Conservation (phyloP, 2,113 vertebrate genomes). For the Emydocephalus ijimae region DNA sequence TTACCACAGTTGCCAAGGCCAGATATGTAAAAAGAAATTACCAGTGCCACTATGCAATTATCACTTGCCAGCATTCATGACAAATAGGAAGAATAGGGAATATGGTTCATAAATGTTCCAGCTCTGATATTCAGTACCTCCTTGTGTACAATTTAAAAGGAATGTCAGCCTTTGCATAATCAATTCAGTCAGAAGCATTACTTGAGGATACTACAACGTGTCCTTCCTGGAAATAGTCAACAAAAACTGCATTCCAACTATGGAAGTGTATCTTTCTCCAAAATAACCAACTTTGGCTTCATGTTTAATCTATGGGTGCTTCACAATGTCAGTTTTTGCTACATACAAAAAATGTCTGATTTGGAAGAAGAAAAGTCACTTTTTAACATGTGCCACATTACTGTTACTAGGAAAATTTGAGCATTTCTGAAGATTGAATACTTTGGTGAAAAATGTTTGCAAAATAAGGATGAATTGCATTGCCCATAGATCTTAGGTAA, state of each 20-base stretch:
- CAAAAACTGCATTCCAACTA: background rate
- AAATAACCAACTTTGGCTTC: background rate
- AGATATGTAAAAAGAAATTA: background rate
- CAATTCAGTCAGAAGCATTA: background rate
- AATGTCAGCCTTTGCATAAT: background rate
- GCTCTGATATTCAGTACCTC: background rate
- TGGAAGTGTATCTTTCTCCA: background rate
- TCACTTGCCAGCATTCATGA: background rate
- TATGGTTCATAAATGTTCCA: background rate
- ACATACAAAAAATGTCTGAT: background rate
- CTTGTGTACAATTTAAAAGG: background rate
- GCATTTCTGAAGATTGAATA: background rate
- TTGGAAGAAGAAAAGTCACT: background rate
- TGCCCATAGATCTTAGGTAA: conserved; percentile 41
- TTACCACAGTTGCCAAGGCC: background rate
- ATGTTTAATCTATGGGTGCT: background rate
- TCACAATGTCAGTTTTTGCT: background rate
- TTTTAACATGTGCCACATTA: background rate
- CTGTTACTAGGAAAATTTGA: background rate
- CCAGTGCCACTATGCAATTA: background rate
- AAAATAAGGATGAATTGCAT: conserved; percentile 53
- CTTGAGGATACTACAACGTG: background rate
- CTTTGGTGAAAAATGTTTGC: background rate
- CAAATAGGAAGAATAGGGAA: background rate
- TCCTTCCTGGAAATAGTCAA: background rate